Base-by-base conservation (phyloP, 1,140 invertebrate species). In the Pseudachorutes palmiensis region DNA sequence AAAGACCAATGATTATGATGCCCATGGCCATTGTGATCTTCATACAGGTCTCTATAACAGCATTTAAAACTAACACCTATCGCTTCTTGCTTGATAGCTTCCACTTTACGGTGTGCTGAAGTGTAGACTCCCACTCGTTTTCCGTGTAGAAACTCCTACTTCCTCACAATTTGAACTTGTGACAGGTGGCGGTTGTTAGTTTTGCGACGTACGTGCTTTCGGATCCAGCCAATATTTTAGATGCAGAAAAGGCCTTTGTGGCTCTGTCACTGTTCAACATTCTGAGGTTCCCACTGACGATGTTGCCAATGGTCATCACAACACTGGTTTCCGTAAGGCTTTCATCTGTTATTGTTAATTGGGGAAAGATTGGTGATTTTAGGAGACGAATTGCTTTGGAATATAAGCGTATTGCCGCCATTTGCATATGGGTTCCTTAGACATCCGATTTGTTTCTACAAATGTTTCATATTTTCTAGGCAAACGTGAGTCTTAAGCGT, bases 241-340 rank as follows among this genome's bases (percentile, higher is more conserved):
- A 81, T 70, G 80, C 85, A 2, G 70, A 79, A 65, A 85, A 80
- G 67, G 85, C 80, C 19, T 87, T 87, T 77, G 85, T 87, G 0
- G 80, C 85, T 12, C 74, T 87, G 31, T 77, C 83, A 19, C 75
- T 87, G 2, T 87, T 87, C 74, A 85, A 85, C 75, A 82, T 86
- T 28, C 75, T 86, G 29, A 76, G 83, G 19, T 82, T 83, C 69
- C 83, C 85, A 2, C 74, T 87, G 63, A 76, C 77, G 31, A 80
- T 72, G 59, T 55, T 67, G 22, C 69, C 69, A 51, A 67, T 59
- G 33, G 24, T 63, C 19, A 41, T 63, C 22, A 63, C 19, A 3
- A 48, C 24, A 3, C 12, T 41, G 32, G 24, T 63, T 19, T 36
- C 36, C 12, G 61, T 63, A n/a, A 63, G 61, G 12, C 3, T 31